Conservation (phyloP, 2,113 vertebrate genomes). For the Apodemus sylvaticus region DNA sequence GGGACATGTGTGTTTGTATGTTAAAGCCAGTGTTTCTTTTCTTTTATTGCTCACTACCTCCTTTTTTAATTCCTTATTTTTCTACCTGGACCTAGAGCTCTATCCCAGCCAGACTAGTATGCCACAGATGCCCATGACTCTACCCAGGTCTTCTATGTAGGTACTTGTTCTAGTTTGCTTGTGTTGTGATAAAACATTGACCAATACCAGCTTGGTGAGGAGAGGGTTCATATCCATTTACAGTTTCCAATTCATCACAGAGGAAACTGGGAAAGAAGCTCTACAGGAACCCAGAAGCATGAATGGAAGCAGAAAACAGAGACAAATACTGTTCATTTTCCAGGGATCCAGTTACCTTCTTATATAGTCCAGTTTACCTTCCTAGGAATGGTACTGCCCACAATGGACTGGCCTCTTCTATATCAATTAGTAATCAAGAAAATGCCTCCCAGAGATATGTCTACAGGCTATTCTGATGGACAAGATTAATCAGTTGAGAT, state of each 20-base stretch:
- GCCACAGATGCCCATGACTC: not conserved
- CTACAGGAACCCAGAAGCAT: not conserved
- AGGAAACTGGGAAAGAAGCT: not conserved
- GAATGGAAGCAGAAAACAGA: not conserved
- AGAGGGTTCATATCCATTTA: not conserved
- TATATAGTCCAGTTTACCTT: not conserved
- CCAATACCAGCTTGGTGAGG: not conserved
- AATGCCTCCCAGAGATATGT: not conserved
- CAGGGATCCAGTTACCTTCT: not conserved
- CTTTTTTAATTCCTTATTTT: not conserved
- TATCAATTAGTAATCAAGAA: not conserved
- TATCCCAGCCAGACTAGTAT: too few species aligned
- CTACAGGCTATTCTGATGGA: not conserved
- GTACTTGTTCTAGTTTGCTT: not conserved
- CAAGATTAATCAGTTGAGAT: not conserved
- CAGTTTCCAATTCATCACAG: not conserved
- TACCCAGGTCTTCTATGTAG: not conserved
- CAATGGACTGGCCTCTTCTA: not conserved
- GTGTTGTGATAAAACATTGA: not conserved
- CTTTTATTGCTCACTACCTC: not conserved
- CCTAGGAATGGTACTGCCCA: not conserved
- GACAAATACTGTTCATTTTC: not conserved
- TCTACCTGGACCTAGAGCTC: not conserved
- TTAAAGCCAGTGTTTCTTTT: not conserved
- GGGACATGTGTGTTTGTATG: not conserved